A percentile compares a stretch with the other conserved stretches of the same genome.
phyloP scores from a whole-genome alignment of 2,797 vertebrate species.

The Fratercula arctica region DNA sequence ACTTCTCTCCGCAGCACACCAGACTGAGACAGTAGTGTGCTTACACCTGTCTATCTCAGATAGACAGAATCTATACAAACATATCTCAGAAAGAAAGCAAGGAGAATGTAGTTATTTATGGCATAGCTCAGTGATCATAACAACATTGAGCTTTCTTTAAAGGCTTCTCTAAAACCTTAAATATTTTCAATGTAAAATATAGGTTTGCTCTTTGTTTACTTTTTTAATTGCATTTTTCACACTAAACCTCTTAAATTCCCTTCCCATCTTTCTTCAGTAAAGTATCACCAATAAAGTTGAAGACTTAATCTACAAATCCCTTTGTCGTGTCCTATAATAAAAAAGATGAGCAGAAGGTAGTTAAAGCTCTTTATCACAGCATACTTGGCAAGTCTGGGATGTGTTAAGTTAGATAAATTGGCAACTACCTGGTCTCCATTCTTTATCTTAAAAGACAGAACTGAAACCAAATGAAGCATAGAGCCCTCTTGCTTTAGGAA shows the following conservation, averaged over 20 bases:
- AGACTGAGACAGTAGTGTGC: background rate
- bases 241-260: background rate
- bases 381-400: background rate
- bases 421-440: background rate
- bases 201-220: background rate
- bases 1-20: background rate
- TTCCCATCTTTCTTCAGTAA: background rate
- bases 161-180: background rate
- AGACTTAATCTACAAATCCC: slow-evolving; percentile 24
- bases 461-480: background rate
- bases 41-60: background rate
- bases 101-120: background rate
- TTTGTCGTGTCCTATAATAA: background rate
- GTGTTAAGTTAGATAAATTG: slow-evolving; percentile 31
- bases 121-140: background rate
- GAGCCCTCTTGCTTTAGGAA: background rate
- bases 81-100: background rate
- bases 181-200: background rate
- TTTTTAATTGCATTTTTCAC: background rate
- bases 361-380: slow-evolving; percentile 26
- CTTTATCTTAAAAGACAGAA: background rate
- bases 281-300: background rate
- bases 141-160: background rate
- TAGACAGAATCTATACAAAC: background rate
- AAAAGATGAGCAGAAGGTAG: slow-evolving; percentile 2